Evolutionary conservation across 2,113 vertebrate genomes (phyloP).

Genomic region (Galbula dea): DNA sequence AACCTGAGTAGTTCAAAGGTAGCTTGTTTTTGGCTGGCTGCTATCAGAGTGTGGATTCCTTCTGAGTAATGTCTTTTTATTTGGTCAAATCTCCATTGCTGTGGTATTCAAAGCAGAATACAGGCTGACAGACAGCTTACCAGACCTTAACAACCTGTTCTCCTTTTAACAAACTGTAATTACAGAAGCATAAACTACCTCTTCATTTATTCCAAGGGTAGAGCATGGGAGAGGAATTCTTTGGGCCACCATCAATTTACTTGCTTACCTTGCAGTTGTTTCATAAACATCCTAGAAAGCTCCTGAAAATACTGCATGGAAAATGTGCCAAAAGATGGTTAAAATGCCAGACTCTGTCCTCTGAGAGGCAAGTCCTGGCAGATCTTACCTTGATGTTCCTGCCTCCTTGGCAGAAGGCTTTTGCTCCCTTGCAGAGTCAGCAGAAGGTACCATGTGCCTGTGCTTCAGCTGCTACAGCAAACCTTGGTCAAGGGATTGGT

Average conservation of each 20-base stretch:
- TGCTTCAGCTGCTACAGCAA: neutral
- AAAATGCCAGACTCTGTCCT: slow-evolving; percentile 27
- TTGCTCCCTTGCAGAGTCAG: slow-evolving; percentile 27
- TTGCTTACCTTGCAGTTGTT: slow-evolving; percentile 16
- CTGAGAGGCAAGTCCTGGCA: slow-evolving; percentile 38
- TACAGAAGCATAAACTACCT: slow-evolving; percentile 36
- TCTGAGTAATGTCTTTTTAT: neutral
- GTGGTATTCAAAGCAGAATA: slow-evolving; percentile 6
- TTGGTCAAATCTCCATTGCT: neutral
- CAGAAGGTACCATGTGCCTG: neutral
- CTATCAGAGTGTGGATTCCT: neutral
- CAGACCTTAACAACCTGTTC: neutral
- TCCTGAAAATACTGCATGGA: slow-evolving; percentile 16
- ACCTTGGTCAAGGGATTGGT: neutral
- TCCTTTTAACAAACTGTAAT: slow-evolving; percentile 44
- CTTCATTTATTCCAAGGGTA: neutral
- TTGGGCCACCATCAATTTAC: neutral
- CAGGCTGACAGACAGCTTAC: neutral
- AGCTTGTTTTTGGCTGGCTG: neutral
- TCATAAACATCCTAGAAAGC: slow-evolving; percentile 57
- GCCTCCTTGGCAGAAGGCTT: slow-evolving; percentile 20
- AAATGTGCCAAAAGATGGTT: slow-evolving; percentile 54
- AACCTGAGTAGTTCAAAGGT: neutral
- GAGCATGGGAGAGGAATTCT: slow-evolving; percentile 32
- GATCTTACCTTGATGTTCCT: slow-evolving; percentile 31